Percentiles rank a stretch among this genome's conserved stretches.
These are phyloP conservation scores for Drosophila subquinaria DNA, from an alignment of 2,888 invertebrate genomes.

Conservation along the genomic window DNA sequence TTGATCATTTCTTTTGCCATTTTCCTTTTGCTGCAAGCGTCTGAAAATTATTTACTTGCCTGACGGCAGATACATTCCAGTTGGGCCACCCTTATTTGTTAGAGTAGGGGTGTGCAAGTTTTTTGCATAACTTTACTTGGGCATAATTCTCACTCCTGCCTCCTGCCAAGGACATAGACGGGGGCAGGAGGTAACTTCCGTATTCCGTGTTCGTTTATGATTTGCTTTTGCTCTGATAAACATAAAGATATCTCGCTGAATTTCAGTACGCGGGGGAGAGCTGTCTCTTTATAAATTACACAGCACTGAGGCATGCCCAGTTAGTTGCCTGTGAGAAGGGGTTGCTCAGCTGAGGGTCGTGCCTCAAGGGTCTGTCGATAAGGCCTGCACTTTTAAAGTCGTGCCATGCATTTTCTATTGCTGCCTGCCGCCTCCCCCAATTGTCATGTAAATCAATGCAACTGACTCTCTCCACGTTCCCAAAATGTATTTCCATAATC, in stretches of 20 bases:
- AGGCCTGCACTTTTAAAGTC: conserved; percentile 40
- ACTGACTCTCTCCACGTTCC: conserved; percentile 35
- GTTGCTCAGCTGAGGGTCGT: conserved; percentile 45
- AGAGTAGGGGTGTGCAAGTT: conserved; percentile 44
- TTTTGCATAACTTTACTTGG: conserved; percentile 57
- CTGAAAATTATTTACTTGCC: conserved; percentile 73
- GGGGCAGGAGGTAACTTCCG: conserved; percentile 53
- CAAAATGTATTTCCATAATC: conserved; percentile 74
- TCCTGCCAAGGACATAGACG: background rate
- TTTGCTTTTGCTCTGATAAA: conserved; percentile 65
- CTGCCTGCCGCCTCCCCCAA: conserved; percentile 45
- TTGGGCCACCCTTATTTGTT: background rate
- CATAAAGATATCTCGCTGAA: conserved; percentile 61
- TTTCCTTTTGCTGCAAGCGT: conserved; percentile 39
- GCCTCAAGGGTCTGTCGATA: conserved; percentile 34
- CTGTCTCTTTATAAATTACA: conserved; percentile 53
- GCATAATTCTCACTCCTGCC: conserved; percentile 56
- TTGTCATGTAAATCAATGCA: conserved; percentile 78
- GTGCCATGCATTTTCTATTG: conserved; percentile 65
- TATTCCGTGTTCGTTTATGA: conserved; percentile 66
- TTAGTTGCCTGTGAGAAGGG: conserved; percentile 41
- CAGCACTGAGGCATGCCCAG: conserved; percentile 12
- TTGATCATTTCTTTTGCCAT: conserved; percentile 42
- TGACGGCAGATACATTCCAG: conserved; percentile 46
- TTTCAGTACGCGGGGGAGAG: conserved; percentile 24